Evolutionary conservation across 1,140 invertebrate genomes (phyloP), one percentile per base, ranked within the genome.

Genomic region (Camponotus vicinus): DNA sequence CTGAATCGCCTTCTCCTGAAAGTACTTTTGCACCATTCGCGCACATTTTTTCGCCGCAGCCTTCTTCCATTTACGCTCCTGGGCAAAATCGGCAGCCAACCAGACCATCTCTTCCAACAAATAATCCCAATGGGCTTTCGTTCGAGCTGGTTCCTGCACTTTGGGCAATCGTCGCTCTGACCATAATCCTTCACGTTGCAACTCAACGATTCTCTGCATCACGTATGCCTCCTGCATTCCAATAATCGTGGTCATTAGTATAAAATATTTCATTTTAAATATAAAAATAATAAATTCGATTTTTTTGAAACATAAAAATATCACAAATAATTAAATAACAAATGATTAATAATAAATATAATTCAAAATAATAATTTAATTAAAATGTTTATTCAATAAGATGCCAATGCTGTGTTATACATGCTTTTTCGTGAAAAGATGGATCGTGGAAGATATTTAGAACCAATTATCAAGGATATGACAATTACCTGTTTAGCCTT

Each of bases 71-170:
- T 99, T 99, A 69, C 99, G 96, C 95, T 99, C 99, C 94, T 99
- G 98, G 45, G 98, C 98, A 96, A 99, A 99, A 95, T 99, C 99
- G 27, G 98, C 98, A 55, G 99, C 98, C 73, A 99, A 96, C 99
- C 99, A 99, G 34, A 98, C 97, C 98, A 99, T 99, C 95, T 99
- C 99, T 94, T 99, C 99, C 11, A 99, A 94, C 69, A 99, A 96
- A 95, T 99, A 99, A 94, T 99, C 99, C 99, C 99, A 99, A 94
- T 99, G 99, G n/a, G 98, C 97, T 96, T 99, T 99, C 21, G 97
- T 96, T 90, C 98, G 96, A 61, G 97, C 96, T 80, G 98, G 98
- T 95, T 99, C 99, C 92, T 98, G 97, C 34, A 99, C 96, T 96
- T 99, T 99, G 3, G 99, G 98, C 92, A 99, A 95, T 88, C 98